Base-by-base conservation (phyloP, 2,113 vertebrate genomes). In the Phycodurus eques region DNA sequence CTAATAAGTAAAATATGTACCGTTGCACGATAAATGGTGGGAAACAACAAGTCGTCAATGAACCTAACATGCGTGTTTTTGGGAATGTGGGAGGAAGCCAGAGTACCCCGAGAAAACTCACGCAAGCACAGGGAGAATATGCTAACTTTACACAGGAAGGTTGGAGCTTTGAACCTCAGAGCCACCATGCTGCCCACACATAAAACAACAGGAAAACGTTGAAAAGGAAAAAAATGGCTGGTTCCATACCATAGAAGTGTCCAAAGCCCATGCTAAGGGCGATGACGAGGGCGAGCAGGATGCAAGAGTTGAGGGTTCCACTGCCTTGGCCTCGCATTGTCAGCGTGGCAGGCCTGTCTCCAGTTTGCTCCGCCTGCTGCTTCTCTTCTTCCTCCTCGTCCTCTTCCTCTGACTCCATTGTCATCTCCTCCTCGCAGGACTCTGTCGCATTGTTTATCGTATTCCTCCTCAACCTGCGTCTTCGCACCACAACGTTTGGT, bases 201-300 rank as follows among this genome's bases (percentile, higher is more conserved):
- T 39, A 10, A 39, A 39, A 61, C 3, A 39, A 27, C 27, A 1
- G 27, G 27, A 27, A n/a, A n/a, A n/a, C n/a, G n/a, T n/a, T n/a
- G n/a, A 17, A 9, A 39, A 1, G 27, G 27, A 27, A 11, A 27
- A 4, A 3, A 22, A 27, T 27, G 42, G 13, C 35, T 43, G 8
- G 22, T 8, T 15, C 92, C 92, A 90, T 76, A 98, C 98, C 95
- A 15, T 95, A 96, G 78, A 97, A 96, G 86, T 98, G 95, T 6
- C 95, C 95, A 49, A 96, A 94, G 80, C 95, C 94, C 94, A 97
- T 94, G 92, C 95, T 96, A 91, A 96, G 4, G 5, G 94, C 96
- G 4, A 98, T 82, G 72, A 98, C 80, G 80, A 99, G 88, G 35
- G 94, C 93, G 0, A 98, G 92, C 46, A 97, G 43, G 78, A 98